Evolutionary conservation across 2,888 invertebrate genomes (phyloP).

Genomic region (Meta bourneti): DNA sequence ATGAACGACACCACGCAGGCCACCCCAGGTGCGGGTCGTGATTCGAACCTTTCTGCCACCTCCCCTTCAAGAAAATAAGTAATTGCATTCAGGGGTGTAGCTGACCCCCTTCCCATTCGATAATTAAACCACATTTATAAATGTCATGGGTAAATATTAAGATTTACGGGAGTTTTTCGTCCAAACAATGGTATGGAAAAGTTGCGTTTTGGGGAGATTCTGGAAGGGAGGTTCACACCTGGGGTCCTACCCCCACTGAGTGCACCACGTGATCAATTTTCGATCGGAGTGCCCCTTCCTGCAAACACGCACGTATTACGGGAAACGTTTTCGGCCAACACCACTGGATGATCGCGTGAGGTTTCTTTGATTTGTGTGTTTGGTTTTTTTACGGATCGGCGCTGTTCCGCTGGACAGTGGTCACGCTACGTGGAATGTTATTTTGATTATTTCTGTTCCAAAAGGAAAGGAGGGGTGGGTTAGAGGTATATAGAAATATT

Average conservation of each 20-base stretch:
- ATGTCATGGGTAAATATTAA: constrained; percentile 43
- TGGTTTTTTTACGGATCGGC: background rate
- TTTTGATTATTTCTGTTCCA: background rate
- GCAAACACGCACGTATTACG: no score
- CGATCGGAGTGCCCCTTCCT: background rate
- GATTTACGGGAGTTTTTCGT: background rate
- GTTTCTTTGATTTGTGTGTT: background rate
- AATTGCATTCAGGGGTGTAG: background rate
- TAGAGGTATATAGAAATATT: background rate
- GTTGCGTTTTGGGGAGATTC: background rate
- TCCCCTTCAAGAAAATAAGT: background rate
- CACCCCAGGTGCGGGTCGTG: background rate
- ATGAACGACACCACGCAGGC: background rate
- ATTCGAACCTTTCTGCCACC: no score
- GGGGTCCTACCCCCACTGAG: constrained; percentile 5
- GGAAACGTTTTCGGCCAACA: no score
- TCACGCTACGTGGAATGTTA: background rate
- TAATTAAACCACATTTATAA: constrained; percentile 58
- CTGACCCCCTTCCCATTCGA: constrained; percentile 5
- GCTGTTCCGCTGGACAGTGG: background rate
- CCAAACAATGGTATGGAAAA: background rate
- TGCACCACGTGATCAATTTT: constrained; percentile 49
- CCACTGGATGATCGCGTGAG: background rate
- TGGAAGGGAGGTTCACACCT: constrained; percentile 34
- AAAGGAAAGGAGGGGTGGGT: background rate